These are phyloP conservation scores for Pseudoips prasinana DNA, from an alignment of 2,888 invertebrate species.

Conservation along the genomic window DNA sequence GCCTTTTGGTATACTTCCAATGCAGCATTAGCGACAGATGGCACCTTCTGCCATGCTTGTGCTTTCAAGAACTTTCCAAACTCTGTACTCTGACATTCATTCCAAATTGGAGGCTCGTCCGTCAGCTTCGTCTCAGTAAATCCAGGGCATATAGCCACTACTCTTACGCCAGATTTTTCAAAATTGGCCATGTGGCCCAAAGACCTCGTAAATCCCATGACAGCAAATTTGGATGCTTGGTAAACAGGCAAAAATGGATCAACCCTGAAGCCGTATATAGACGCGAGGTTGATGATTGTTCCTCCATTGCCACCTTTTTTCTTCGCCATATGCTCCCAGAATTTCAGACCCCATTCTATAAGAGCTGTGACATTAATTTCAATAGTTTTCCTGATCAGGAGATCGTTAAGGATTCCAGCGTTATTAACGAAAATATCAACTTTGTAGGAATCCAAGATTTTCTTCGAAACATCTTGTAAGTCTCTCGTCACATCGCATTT, in stretches of 20 bases:
- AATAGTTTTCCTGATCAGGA: conserved; percentile 39
- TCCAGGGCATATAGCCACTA: conserved; percentile 79
- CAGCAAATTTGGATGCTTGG: conserved; percentile 82
- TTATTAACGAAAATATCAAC: conserved; percentile 70
- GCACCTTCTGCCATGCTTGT: conserved; percentile 48
- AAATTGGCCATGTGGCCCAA: conserved; percentile 66
- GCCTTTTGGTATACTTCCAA: conserved; percentile 56
- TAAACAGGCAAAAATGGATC: conserved; percentile 80
- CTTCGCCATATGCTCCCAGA: conserved; percentile 81
- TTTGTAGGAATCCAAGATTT: conserved; percentile 48
- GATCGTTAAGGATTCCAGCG: conserved; percentile 58
- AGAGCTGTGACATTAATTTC: conserved; percentile 58
- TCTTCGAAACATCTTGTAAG: conserved; percentile 57
- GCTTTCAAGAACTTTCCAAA: conserved; percentile 20
- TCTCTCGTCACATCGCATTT: conserved; percentile 77
- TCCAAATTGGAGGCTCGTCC: conserved; percentile 18
- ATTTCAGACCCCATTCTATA: conserved; percentile 71
- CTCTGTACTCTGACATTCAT: conserved; percentile 25
- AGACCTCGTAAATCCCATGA: conserved; percentile 75
- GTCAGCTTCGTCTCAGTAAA: conserved; percentile 64
- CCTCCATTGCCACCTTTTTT: conserved; percentile 82
- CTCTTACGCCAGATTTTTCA: conserved; percentile 71
- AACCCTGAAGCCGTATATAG: conserved; percentile 79
- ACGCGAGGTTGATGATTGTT: conserved; percentile 84
- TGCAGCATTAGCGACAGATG: conserved; percentile 49